A percentile compares a stretch with the other conserved stretches of the same genome.
phyloP scores from a whole-genome alignment of 1,140 invertebrate genomes.

The Oryzaephilus surinamensis region DNA sequence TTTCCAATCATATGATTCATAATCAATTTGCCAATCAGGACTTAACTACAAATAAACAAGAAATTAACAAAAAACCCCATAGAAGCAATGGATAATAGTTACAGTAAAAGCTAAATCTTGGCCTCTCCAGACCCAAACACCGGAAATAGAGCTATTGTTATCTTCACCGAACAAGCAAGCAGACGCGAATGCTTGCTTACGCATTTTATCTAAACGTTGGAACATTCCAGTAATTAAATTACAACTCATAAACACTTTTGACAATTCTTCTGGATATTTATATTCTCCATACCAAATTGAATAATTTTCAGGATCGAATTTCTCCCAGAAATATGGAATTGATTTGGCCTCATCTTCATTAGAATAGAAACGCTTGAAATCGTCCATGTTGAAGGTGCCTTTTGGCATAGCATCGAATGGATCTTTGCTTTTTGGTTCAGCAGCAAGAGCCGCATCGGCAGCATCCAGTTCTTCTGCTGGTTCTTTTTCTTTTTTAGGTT shows the following conservation, averaged over 20 bases:
- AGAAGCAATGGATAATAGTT: constrained; percentile 27
- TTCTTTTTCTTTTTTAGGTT: constrained; percentile 43
- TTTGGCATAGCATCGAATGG: constrained; percentile 85
- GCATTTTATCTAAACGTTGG: constrained; percentile 95
- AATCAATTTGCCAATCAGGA: constrained; percentile 94
- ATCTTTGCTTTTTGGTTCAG: constrained; percentile 79
- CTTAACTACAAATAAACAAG: constrained; percentile 51
- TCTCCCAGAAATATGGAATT: constrained; percentile 96
- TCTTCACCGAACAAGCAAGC: constrained; percentile 89
- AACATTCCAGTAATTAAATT: constrained; percentile 94
- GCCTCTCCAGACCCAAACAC: constrained; percentile 95
- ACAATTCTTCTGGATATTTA: constrained; percentile 88
- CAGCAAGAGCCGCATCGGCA: constrained; percentile 56
- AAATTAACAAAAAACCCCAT: constrained; percentile 9
- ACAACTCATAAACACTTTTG: constrained; percentile 91
- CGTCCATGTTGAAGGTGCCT: constrained; percentile 92
- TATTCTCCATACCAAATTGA: constrained; percentile 98
- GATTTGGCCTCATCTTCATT: constrained; percentile 92
- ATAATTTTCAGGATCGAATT: constrained; percentile 94
- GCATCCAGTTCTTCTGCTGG: constrained; percentile 55
- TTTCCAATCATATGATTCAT: constrained; percentile 93
- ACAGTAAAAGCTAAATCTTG: constrained; percentile 86
- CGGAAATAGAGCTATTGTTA: constrained; percentile 87
- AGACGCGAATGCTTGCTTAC: constrained; percentile 92
- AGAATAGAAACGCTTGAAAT: constrained; percentile 95